A percentile compares a stretch with the other conserved stretches of the same genome.
These are phyloP conservation scores for Drosophila ohnishii DNA, from an alignment of 1,140 invertebrate species.

Conservation along the genomic window DNA sequence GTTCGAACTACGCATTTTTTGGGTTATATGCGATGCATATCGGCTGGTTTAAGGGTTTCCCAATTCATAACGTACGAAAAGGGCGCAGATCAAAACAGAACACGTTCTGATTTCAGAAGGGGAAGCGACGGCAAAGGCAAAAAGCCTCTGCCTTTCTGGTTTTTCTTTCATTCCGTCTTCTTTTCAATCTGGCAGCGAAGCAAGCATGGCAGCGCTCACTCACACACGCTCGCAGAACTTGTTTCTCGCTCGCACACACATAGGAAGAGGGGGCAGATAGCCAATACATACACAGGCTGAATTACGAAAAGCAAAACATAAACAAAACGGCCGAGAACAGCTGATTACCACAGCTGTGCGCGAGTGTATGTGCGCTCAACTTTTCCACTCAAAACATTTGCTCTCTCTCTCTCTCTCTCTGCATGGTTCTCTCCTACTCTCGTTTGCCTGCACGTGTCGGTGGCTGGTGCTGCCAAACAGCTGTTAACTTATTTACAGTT, in stretches of 20 bases:
- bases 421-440: slow-evolving; percentile 29
- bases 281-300: slow-evolving; percentile 27
- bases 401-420: slow-evolving; percentile 30
- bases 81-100: slow-evolving; percentile 55
- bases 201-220: slow-evolving; percentile 72
- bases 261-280: slow-evolving; percentile 66
- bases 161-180: slow-evolving; percentile 69
- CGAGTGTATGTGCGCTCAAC: slow-evolving; percentile 34
- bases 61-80: slow-evolving; percentile 29
- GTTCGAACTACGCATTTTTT: slow-evolving; percentile 66
- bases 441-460: slow-evolving; percentile 65
- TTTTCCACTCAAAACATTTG: slow-evolving; percentile 68
- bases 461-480: slow-evolving; percentile 69
- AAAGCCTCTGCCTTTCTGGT: slow-evolving; percentile 34
- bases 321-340: slow-evolving; percentile 76
- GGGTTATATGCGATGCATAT: slow-evolving; percentile 21
- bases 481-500: slow-evolving; percentile 80
- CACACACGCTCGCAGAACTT: slow-evolving; percentile 42
- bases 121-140: slow-evolving; percentile 9
- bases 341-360: slow-evolving; percentile 73
- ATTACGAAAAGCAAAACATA: slow-evolving; percentile 80
- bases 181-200: slow-evolving; percentile 59
- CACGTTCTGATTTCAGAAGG: slow-evolving; percentile 46
- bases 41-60: slow-evolving; percentile 20
- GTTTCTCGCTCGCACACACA: slow-evolving; percentile 60